Evolutionary conservation across 2,797 vertebrate species (phyloP).

Genomic region (Poecilia gillii): DNA sequence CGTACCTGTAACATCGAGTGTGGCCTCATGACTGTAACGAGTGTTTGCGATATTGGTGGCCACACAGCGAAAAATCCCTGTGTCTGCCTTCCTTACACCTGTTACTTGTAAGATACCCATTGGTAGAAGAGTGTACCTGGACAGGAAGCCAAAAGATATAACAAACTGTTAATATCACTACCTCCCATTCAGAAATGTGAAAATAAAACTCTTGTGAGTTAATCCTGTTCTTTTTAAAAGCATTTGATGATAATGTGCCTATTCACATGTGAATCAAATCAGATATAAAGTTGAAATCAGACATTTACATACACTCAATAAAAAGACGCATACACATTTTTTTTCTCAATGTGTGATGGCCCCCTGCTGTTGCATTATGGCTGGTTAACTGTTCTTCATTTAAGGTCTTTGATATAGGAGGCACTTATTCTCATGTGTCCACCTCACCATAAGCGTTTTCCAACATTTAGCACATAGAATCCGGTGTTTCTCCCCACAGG

Average conservation of each 20-base stretch:
- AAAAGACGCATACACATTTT: no score
- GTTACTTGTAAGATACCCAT: constrained; percentile 83
- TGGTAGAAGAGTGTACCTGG: constrained; percentile 84
- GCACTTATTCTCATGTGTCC: no score
- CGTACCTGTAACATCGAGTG: constrained; percentile 78
- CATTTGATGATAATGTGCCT: not conserved
- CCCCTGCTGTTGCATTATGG: no score
- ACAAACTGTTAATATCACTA: not conserved
- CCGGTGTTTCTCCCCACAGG: no score
- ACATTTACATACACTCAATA: no score
- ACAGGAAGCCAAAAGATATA: not conserved
- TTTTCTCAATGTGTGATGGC: no score
- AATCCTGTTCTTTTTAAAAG: not conserved
- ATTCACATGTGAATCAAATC: not conserved
- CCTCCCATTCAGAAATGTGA: not conserved
- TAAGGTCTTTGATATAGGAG: no score
- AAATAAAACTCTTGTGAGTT: not conserved
- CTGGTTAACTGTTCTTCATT: no score
- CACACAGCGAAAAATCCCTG: constrained; percentile 75
- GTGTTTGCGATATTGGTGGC: constrained; percentile 80
- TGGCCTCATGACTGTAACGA: constrained; percentile 78
- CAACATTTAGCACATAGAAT: no score
- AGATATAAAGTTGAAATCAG: not conserved
- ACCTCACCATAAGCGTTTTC: no score
- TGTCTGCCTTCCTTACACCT: constrained; percentile 64